These are phyloP conservation scores for Trypoxylon attenuatum DNA, from an alignment of 2,888 invertebrate species.

Conservation along the genomic window DNA sequence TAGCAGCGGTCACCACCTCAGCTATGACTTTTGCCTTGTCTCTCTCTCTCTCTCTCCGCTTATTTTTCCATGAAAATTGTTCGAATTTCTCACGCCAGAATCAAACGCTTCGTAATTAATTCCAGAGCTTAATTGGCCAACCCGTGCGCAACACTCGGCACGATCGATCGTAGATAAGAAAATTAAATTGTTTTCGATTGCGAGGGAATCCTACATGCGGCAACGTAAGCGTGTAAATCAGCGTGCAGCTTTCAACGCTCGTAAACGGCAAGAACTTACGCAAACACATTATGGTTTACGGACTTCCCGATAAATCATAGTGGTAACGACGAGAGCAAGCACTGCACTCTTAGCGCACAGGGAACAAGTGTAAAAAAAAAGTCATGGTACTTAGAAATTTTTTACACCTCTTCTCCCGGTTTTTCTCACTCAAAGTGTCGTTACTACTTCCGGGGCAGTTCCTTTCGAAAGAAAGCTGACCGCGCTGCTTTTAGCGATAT, in stretches of 20 bases:
- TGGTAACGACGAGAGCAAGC: constrained; percentile 27
- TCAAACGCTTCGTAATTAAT: no score
- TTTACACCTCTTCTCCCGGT: constrained; percentile 8
- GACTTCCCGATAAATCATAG: constrained; percentile 35
- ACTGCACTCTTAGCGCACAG: constrained; percentile 24
- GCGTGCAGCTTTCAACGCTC: constrained; percentile 27
- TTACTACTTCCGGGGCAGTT: no score
- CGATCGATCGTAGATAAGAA: background rate
- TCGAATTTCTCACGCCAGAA: no score
- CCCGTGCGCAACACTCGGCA: no score
- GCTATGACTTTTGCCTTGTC: no score
- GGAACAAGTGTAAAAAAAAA: no score
- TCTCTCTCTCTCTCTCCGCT: no score
- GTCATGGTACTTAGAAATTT: constrained; percentile 14
- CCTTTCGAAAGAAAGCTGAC: background rate
- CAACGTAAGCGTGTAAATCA: constrained; percentile 28
- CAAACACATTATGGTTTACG: constrained; percentile 34
- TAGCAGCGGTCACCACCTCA: no score
- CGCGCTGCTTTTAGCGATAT: background rate
- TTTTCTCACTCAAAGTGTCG: background rate
- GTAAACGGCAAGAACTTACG: constrained; percentile 41
- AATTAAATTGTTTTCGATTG: no score
- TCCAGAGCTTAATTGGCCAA: no score
- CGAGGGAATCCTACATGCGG: no score
- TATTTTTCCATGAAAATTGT: no score